A percentile compares a stretch with the other conserved stretches of the same genome.
These are phyloP conservation scores for Smittia sp. DNA, from an alignment of 2,888 invertebrate genomes.

Conservation along the genomic window DNA sequence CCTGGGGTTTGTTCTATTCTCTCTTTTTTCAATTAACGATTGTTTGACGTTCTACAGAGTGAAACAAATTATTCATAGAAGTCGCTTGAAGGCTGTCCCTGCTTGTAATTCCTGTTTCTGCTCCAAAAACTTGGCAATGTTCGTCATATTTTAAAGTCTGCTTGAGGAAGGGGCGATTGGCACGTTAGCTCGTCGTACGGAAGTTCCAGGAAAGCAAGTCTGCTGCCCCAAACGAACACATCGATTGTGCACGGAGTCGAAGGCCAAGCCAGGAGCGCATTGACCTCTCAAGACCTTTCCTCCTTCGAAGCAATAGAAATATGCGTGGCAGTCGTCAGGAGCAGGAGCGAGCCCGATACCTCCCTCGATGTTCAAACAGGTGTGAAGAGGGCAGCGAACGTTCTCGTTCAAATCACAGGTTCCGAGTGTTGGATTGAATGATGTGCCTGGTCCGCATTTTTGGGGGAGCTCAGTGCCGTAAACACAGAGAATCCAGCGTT, in stretches of 20 bases:
- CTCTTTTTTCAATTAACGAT: neutral
- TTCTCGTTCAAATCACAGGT: neutral
- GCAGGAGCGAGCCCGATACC: slow-evolving; percentile 27
- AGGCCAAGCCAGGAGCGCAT: slow-evolving; percentile 7
- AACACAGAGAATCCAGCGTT: neutral
- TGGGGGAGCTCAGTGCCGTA: slow-evolving; percentile 9
- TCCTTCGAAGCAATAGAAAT: neutral
- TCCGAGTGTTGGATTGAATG: neutral
- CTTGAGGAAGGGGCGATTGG: too few relatives aligned
- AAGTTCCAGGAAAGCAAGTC: slow-evolving; percentile 12
- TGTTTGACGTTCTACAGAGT: neutral
- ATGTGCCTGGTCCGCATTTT: slow-evolving; percentile 29
- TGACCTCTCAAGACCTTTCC: neutral
- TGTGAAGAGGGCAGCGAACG: neutral
- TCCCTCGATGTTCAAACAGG: slow-evolving; percentile 4
- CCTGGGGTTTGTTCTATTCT: too few relatives aligned
- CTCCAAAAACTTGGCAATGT: too few relatives aligned
- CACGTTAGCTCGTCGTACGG: neutral
- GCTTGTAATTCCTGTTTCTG: too few relatives aligned
- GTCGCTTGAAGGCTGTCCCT: neutral
- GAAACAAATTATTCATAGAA: neutral
- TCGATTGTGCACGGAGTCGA: neutral
- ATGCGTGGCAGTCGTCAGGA: neutral
- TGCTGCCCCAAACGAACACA: neutral
- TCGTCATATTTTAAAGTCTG: too few relatives aligned